Evolutionary conservation across 2,113 vertebrate genomes (phyloP).

Genomic region (Synodontis membranacea): DNA sequence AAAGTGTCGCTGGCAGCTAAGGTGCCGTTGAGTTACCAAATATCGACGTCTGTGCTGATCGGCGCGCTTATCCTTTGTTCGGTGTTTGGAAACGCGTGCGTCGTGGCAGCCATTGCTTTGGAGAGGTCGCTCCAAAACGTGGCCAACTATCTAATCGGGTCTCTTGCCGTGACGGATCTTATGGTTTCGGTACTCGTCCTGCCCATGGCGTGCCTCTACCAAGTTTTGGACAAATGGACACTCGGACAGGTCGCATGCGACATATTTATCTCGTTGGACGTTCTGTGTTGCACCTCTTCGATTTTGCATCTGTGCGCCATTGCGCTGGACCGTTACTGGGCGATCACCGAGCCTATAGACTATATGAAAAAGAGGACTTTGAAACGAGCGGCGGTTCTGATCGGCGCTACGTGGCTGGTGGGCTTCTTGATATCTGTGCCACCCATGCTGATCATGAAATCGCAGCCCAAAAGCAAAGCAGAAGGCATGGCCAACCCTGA

Average conservation of each 20-base stretch:
- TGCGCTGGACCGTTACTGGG: conserved; percentile 96
- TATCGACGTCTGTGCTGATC: conserved; percentile 85
- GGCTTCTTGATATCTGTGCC: conserved; percentile 96
- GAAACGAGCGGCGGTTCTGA: conserved; percentile 86
- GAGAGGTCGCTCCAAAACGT: conserved; percentile 95
- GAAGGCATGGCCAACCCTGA: conserved; percentile 86
- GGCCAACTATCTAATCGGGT: conserved; percentile 96
- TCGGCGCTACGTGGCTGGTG: conserved; percentile 94
- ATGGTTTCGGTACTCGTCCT: conserved; percentile 98
- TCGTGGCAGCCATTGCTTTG: conserved; percentile 92
- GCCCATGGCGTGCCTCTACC: conserved; percentile 97
- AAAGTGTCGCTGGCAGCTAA: conserved; percentile 66
- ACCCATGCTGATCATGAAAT: conserved; percentile 88
- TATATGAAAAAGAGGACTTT: conserved; percentile 95
- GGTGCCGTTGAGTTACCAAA: conserved; percentile 85
- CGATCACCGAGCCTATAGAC: conserved; percentile 93
- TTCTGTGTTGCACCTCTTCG: conserved; percentile 96
- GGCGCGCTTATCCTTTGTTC: conserved; percentile 89
- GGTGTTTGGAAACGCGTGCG: conserved; percentile 92
- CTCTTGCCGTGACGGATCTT: conserved; percentile 92
- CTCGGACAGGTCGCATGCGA: conserved; percentile 91
- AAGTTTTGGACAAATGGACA: conserved; percentile 94
- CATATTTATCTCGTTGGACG: conserved; percentile 93
- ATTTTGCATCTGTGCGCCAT: conserved; percentile 97
- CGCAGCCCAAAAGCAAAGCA: conserved; percentile 76